A percentile compares a stretch with the other conserved stretches of the same genome.
phyloP scores from a whole-genome alignment of 2,113 vertebrate genomes.

The Megalops atlanticus region DNA sequence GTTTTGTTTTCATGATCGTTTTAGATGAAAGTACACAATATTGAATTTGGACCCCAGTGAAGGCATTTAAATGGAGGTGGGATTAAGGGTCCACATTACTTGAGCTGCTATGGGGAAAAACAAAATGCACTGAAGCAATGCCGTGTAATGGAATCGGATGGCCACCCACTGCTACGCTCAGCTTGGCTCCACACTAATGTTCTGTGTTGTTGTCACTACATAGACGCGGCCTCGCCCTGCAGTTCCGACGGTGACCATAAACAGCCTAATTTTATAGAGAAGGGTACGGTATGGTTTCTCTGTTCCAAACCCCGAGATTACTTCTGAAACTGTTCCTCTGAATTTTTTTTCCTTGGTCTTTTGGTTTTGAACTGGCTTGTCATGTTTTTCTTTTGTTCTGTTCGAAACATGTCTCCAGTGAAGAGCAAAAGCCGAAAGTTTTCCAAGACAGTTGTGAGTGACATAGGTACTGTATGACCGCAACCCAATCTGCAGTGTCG shows the following conservation, averaged over 20 bases:
- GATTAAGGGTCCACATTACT: background rate
- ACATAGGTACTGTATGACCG: conserved; percentile 75
- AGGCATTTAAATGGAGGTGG: background rate
- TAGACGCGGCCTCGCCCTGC: conserved; percentile 88
- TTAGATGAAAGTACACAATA: no score
- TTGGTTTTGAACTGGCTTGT: background rate
- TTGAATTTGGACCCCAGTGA: no score
- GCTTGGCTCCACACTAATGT: conserved; percentile 23
- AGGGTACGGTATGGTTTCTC: conserved; percentile 86
- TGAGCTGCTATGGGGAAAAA: background rate
- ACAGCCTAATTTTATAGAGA: conserved; percentile 91
- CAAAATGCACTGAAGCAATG: background rate
- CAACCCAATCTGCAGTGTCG: conserved; percentile 24
- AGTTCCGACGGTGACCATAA: conserved; percentile 94
- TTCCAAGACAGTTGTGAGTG: conserved; percentile 89
- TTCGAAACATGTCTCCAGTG: conserved; percentile 84
- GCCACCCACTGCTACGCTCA: background rate
- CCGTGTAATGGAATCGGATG: background rate
- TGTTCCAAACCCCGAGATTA: conserved; percentile 33
- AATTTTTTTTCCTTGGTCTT: background rate
- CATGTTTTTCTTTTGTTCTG: conserved; percentile 61
- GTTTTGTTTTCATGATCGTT: no score
- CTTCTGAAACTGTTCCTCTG: background rate
- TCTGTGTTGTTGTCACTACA: conserved; percentile 37
- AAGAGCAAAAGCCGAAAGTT: conserved; percentile 95